Base-by-base conservation (phyloP, 92 coral and sea anemone species). In the Palythoa heliodiscus region DNA sequence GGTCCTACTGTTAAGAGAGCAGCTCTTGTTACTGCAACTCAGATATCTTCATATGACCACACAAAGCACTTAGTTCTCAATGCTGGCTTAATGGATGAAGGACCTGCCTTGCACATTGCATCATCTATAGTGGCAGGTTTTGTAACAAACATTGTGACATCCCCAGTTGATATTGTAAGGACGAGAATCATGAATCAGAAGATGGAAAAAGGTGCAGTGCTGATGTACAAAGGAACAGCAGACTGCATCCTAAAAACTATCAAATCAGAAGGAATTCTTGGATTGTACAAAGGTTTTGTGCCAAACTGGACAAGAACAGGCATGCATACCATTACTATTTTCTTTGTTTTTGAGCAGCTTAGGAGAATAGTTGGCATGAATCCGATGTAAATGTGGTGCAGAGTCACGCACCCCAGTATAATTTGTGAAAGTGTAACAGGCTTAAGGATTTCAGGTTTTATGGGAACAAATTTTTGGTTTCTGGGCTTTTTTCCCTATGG, bases 221-320 rank as follows among this genome's bases (percentile, higher is more conserved):
- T 92, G 24, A 52, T 92, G 40, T 96, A 96, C 87, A 77, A 88
- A 29, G 95, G 98, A 39, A 95, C 98, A 0, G 70, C 90, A 16
- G 99, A 96, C 57, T 96, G 99, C 78, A 92, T 96, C 72, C 14
- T 87, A 19, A 96, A 96, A 84, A 94, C 99, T 11, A 92, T 92
- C 14, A 87, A 89, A 52, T 89, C 93, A 57, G 99, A 96, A 68
- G 99, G 99, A 29, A 64, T 92, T 9, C 71, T 96, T 71, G 98
- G 98, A 2, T 88, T 96, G 53, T 96, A 96, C 88, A 96, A 96
- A 85, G 99, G 99, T 16, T 96, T 96, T 86, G 76, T 96, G 16
- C 99, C 99, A 17, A 96, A 94, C 88, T 96, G 99, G 99, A 90
- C 95, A 19, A 92, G 99, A 82, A 92, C 97, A 78, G 99, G 99